phyloP scores from a whole-genome alignment of 2,797 vertebrate species.

The Eospalax fontanierii region DNA sequence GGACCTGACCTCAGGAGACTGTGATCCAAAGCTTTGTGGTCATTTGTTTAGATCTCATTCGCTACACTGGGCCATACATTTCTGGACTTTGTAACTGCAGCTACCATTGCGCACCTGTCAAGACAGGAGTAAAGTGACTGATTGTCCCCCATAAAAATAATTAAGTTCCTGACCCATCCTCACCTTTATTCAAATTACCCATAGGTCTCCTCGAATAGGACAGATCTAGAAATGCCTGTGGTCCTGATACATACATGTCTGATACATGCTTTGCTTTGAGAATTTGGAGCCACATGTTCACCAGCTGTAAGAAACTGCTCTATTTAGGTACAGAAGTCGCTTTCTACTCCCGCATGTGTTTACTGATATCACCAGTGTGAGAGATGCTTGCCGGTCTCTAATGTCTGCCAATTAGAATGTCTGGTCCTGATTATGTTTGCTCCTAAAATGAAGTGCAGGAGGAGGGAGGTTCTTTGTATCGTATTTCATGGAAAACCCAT shows the following conservation, averaged over 20 bases:
- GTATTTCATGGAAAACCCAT: neutral
- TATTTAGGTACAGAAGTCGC: neutral
- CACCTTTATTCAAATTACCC: neutral
- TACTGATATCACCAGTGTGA: neutral
- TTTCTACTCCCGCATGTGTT: neutral
- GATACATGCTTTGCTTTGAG: neutral
- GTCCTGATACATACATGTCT: neutral
- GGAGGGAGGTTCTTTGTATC: neutral
- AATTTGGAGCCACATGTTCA: constrained; percentile 19
- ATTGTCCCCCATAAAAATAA: neutral
- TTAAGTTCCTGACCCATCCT: neutral
- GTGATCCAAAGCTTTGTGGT: neutral
- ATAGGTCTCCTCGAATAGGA: neutral
- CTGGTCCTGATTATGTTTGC: neutral
- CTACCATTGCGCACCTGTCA: too few relatives aligned
- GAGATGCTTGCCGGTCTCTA: neutral
- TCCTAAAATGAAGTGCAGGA: constrained; percentile 19
- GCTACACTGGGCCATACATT: neutral
- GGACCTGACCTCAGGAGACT: neutral
- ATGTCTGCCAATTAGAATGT: neutral
- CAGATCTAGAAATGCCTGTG: neutral
- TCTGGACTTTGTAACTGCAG: neutral
- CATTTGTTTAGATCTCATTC: neutral
- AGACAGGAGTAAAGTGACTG: neutral
- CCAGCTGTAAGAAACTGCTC: constrained; percentile 40